Evolutionary conservation across 2,888 invertebrate species (phyloP).

Genomic region (Spialia ferax): DNA sequence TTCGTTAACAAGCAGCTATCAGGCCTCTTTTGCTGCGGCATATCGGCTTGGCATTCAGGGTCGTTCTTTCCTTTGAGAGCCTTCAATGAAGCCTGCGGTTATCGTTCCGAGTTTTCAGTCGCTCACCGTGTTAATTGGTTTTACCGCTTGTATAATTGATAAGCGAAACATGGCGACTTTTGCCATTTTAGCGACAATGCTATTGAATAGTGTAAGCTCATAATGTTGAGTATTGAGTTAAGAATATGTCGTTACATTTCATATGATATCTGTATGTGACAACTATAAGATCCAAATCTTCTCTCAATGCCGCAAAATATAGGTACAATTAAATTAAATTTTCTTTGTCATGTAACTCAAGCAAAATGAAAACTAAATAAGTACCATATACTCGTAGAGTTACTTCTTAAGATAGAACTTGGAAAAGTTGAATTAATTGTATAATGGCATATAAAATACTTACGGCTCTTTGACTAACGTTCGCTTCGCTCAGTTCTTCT

Average conservation of each 20-base stretch:
- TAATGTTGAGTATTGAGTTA: too few relatives aligned
- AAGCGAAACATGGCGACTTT: neutral
- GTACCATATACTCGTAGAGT: neutral
- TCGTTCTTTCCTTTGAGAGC: neutral
- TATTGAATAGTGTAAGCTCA: too few relatives aligned
- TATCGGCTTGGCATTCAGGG: neutral
- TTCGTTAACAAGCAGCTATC: neutral
- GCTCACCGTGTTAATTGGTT: neutral
- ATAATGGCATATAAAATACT: neutral
- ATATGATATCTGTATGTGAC: too few relatives aligned
- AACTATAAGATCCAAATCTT: too few relatives aligned
- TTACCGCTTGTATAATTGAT: neutral
- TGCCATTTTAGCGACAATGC: neutral
- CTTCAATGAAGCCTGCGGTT: conserved; percentile 4
- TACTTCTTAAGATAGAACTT: neutral
- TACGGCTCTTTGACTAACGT: neutral
- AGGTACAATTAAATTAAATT: neutral
- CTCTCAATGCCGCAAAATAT: too few relatives aligned
- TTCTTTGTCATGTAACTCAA: neutral
- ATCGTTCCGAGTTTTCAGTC: neutral
- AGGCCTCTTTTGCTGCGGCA: neutral
- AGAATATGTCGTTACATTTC: too few relatives aligned
- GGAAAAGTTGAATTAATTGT: neutral
- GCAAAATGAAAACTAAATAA: neutral
- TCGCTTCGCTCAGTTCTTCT: neutral